phyloP scores from a whole-genome alignment of 2,888 invertebrate genomes.

The Eilema griseolum region DNA sequence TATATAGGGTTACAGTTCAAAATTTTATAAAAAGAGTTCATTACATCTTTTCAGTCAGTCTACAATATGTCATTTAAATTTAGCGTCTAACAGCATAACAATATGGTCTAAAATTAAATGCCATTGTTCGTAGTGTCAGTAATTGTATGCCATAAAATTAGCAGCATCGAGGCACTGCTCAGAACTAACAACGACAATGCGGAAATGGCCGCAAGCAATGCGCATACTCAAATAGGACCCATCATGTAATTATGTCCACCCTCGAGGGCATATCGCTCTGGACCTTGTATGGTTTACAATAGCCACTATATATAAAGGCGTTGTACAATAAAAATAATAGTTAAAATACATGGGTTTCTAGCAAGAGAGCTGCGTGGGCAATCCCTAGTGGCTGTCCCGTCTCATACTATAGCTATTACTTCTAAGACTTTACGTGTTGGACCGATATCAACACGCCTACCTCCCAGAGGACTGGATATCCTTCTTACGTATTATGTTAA shows the following conservation, averaged over 20 bases:
- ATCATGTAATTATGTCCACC: neutral
- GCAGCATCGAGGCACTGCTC: too few species aligned
- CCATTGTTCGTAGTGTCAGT: too few species aligned
- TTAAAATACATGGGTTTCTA: neutral
- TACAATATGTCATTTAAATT: too few species aligned
- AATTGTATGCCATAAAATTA: too few species aligned
- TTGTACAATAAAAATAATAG: neutral
- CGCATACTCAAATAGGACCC: neutral
- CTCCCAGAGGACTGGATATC: neutral
- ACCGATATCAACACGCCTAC: neutral
- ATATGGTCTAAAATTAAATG: too few species aligned
- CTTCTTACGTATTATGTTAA: neutral
- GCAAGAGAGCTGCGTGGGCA: neutral
- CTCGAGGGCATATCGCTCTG: neutral
- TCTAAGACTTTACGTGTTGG: neutral
- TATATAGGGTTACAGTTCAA: too few species aligned
- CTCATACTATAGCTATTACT: constrained; percentile 4
- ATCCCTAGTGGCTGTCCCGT: neutral
- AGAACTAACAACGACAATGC: neutral
- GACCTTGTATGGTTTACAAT: neutral
- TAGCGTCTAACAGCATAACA: too few species aligned
- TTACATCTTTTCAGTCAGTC: too few species aligned
- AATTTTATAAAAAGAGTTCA: too few species aligned
- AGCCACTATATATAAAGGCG: neutral
- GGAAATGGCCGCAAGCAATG: neutral